Percentiles rank a stretch among this genome's conserved stretches.
Evolutionary conservation across 1,140 invertebrate species (phyloP).

Genomic region (Anoplophora glabripennis): DNA sequence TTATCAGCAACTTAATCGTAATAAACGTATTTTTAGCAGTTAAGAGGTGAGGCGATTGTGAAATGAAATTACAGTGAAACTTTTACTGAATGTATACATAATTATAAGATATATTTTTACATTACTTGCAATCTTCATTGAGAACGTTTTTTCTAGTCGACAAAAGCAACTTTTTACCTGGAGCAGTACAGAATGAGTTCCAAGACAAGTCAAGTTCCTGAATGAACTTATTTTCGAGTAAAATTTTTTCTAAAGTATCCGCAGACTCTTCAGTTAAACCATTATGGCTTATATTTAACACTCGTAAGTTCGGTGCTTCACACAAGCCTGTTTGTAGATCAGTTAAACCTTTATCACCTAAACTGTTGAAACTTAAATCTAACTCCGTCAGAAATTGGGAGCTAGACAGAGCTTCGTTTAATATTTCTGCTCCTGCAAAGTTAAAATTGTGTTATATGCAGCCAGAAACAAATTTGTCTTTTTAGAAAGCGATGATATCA

Average conservation of each 20-base stretch:
- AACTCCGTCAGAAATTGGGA: slow-evolving; percentile 43
- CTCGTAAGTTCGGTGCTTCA: slow-evolving; percentile 42
- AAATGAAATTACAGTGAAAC: too few species aligned
- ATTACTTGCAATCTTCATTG: too few species aligned
- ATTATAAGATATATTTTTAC: too few species aligned
- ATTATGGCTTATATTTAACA: slow-evolving; percentile 50
- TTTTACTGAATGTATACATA: too few species aligned
- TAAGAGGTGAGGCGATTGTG: not conserved
- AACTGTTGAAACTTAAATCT: slow-evolving; percentile 48
- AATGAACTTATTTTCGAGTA: slow-evolving; percentile 49
- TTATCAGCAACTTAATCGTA: not conserved
- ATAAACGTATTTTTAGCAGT: not conserved
- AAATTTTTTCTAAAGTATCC: slow-evolving; percentile 42
- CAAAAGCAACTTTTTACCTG: too few species aligned
- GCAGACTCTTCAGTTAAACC: slow-evolving; percentile 46
- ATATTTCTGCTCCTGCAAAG: slow-evolving; percentile 36
- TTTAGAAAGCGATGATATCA: not conserved
- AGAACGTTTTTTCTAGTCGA: too few species aligned
- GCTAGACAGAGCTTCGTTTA: slow-evolving; percentile 41
- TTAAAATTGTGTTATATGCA: not conserved
- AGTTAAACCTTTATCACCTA: slow-evolving; percentile 48
- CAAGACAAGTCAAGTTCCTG: slow-evolving; percentile 51
- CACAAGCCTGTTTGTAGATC: slow-evolving; percentile 43
- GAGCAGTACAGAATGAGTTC: slow-evolving; percentile 48
- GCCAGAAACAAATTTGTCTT: not conserved